Conservation (phyloP, 2,113 vertebrate genomes). For the Glaucidium brasilianum region DNA sequence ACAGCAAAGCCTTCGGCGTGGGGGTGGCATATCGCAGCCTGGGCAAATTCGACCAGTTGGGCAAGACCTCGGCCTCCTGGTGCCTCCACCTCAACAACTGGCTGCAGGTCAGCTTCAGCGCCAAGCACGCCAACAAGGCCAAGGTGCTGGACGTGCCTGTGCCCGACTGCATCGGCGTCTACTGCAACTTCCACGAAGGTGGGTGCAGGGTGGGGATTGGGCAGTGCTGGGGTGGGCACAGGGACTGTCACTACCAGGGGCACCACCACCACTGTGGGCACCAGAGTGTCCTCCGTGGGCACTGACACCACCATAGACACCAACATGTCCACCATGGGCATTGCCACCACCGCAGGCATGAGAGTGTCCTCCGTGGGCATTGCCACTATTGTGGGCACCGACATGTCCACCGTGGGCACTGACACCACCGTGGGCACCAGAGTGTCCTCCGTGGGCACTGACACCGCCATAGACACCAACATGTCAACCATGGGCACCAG, state of each 20-base stretch:
- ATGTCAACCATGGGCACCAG: too few relatives aligned
- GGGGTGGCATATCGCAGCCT: constrained; percentile 89
- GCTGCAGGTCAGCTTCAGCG: constrained; percentile 95
- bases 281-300: neutral
- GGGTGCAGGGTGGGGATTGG: neutral
- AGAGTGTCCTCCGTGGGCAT: neutral
- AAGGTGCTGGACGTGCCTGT: constrained; percentile 86
- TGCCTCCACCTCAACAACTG: constrained; percentile 97
- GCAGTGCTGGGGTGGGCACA: rapidly evolving
- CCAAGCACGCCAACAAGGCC: constrained; percentile 97
- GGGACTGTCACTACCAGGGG: neutral
- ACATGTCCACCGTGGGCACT: too few relatives aligned
- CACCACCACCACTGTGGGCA: too few relatives aligned
- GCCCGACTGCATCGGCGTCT: constrained; percentile 87
- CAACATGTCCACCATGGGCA: neutral
- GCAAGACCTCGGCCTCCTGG: constrained; percentile 90
- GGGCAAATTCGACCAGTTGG: constrained; percentile 93
- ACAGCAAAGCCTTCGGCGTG: constrained; percentile 91
- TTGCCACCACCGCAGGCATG: too few relatives aligned
- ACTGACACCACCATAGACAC: rapidly evolving
- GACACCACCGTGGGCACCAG: neutral
- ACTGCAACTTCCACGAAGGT: constrained; percentile 94
- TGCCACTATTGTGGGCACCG: neutral
- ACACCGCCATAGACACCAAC: neutral
- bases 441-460: neutral